Evolutionary conservation across 2,113 vertebrate genomes (phyloP).

Genomic region (Platysternon megacephalum): DNA sequence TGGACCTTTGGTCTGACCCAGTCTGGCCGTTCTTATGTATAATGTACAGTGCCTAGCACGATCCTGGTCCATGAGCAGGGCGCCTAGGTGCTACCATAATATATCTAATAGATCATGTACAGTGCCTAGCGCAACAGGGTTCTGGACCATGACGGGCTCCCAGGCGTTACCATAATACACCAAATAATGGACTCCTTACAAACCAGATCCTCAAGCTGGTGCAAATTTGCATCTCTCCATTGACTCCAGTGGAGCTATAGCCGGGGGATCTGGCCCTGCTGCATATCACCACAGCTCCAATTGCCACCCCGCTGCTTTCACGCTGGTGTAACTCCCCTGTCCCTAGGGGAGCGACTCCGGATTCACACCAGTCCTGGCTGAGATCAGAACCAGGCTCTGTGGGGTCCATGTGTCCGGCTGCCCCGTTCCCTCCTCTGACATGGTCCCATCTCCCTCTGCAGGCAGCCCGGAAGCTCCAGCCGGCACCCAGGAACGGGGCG

Average conservation of each 20-base stretch:
- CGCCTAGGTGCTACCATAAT: background rate
- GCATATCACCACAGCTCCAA: too few species aligned
- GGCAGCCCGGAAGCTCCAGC: constrained; percentile 51
- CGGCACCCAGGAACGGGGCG: background rate
- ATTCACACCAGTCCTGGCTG: background rate
- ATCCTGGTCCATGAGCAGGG: background rate
- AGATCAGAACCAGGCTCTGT: background rate
- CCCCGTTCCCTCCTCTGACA: background rate
- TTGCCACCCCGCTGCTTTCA: background rate
- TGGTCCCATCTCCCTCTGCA: background rate
- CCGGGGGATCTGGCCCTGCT: background rate
- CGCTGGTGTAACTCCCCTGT: background rate
- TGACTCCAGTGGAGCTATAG: background rate
- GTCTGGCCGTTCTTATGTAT: too few species aligned
- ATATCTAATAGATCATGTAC: background rate
- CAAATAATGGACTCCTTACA: background rate
- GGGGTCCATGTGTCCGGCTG: background rate
- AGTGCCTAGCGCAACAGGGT: background rate
- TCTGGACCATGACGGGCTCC: background rate
- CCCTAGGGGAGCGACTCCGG: background rate
- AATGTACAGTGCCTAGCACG: background rate
- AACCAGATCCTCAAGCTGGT: background rate
- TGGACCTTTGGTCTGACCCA: too few species aligned
- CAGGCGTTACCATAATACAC: background rate
- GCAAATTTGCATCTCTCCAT: background rate